phyloP scores from a whole-genome alignment of 2,113 vertebrate species.

The Natator depressus region DNA sequence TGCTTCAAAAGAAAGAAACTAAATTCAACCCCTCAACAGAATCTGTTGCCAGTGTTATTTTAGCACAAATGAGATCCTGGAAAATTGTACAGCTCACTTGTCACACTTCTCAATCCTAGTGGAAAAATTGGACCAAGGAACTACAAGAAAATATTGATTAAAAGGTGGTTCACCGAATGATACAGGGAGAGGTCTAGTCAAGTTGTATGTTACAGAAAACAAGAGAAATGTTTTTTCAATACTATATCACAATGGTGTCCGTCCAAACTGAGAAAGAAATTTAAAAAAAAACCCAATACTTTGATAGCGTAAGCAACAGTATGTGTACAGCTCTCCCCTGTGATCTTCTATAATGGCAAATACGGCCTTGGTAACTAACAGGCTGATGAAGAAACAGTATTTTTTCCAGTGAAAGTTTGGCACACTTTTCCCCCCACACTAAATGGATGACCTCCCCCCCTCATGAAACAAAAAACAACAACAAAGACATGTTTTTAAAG shows the following conservation, averaged over 20 bases:
- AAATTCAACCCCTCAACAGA: not conserved
- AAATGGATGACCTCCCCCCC: not conserved
- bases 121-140: not conserved
- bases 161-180: not conserved
- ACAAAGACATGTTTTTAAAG: not conserved
- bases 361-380: slow-evolving; percentile 15
- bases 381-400: not conserved
- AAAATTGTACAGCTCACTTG: not conserved
- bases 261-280: not conserved
- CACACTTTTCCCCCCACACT: not conserved
- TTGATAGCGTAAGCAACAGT: not conserved
- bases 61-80: not conserved
- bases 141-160: not conserved
- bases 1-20: not conserved
- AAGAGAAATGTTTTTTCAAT: not conserved
- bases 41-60: not conserved
- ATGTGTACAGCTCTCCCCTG: not conserved
- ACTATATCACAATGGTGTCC: not conserved
- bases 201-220: not conserved
- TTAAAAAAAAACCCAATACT: not conserved
- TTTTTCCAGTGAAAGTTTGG: not conserved
- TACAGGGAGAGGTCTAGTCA: not conserved
- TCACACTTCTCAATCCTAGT: not conserved
- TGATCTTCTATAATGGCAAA: slow-evolving; percentile 3
- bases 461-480: not conserved